Conservation (phyloP, 64 coral and sea anemone genomes). For the Trachythela sp. region DNA sequence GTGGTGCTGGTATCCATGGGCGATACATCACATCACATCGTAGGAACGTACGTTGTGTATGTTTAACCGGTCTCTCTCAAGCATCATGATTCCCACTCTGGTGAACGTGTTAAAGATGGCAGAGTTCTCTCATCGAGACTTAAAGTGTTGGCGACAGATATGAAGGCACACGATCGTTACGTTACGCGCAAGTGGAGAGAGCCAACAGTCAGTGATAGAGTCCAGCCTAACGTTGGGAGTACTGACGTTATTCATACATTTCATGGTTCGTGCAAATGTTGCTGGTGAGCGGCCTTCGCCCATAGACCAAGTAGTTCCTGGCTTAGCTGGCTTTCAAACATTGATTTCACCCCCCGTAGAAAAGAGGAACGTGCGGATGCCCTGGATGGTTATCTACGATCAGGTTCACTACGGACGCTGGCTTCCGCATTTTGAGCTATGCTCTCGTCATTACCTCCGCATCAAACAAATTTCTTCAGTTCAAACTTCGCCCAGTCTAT, state of each 20-base stretch:
- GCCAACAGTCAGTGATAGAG: background rate
- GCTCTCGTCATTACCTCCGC: background rate
- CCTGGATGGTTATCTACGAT: slow-evolving; percentile 26
- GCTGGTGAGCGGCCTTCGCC: background rate
- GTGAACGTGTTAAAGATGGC: slow-evolving; percentile 8
- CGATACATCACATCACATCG: slow-evolving; percentile 17
- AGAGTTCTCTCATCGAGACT: background rate
- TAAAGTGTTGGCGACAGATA: slow-evolving; percentile 2
- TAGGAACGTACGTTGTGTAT: slow-evolving; percentile 8
- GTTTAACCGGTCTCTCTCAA: background rate
- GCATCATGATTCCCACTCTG: background rate
- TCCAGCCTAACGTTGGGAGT: background rate
- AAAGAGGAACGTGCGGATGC: slow-evolving; percentile 5
- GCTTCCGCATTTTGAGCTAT: slow-evolving; percentile 21
- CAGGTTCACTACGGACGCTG: background rate
- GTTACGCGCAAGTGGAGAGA: background rate
- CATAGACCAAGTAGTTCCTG: background rate
- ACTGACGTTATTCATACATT: background rate
- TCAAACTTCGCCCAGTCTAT: slow-evolving; percentile 19
- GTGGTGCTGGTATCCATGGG: slow-evolving; percentile 10
- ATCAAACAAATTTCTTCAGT: slow-evolving; percentile 3
- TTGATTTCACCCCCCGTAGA: background rate
- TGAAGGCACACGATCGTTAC: slow-evolving; percentile 20
- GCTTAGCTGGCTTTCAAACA: slow-evolving; percentile 5
- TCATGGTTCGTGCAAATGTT: background rate